Percentiles rank a stretch among this genome's conserved stretches.
Conservation (phyloP, 53 echinoderm and acorn worm genomes). For the Echinarachnius parma region DNA sequence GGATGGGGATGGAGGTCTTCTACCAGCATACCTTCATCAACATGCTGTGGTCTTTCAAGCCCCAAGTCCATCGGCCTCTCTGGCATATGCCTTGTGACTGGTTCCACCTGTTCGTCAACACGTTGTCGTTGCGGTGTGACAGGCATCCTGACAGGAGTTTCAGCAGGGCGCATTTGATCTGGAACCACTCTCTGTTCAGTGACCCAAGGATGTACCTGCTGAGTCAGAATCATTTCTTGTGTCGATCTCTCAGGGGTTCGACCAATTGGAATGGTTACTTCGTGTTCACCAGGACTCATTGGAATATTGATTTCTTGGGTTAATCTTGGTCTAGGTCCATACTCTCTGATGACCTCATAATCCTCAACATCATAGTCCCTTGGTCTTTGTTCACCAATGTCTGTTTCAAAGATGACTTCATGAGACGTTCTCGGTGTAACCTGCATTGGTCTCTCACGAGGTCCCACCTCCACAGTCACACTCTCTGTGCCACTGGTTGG, state of each 20-base stretch:
- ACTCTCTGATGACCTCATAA: slow-evolving; percentile 45
- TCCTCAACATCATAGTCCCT: slow-evolving; percentile 33
- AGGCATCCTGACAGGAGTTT: slow-evolving; percentile 19
- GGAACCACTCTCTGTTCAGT: slow-evolving; percentile 30
- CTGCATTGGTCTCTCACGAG: slow-evolving; percentile 36
- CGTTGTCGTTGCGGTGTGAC: slow-evolving; percentile 20
- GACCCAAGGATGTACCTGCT: slow-evolving; percentile 27
- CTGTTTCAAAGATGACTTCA: slow-evolving; percentile 41
- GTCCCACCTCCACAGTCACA: slow-evolving; percentile 70
- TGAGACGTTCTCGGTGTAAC: slow-evolving; percentile 24
- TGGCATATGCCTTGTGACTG: slow-evolving; percentile 36
- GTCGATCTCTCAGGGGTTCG: slow-evolving; percentile 30
- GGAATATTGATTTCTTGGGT: slow-evolving; percentile 47
- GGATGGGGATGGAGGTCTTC: slow-evolving; percentile 29
- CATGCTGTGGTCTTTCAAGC: slow-evolving; percentile 7
- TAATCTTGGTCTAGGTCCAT: slow-evolving; percentile 29
- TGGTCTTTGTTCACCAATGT: slow-evolving; percentile 24
- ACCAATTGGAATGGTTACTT: slow-evolving; percentile 39
- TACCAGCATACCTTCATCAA: slow-evolving; percentile 14
- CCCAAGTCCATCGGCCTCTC: slow-evolving; percentile 17
- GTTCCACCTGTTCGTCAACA: slow-evolving; percentile 29
- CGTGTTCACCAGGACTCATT: slow-evolving; percentile 36
- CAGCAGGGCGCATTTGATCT: background rate
- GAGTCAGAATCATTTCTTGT: slow-evolving; percentile 34
- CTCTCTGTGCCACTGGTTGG: slow-evolving; percentile 61